Base-by-base conservation (phyloP, 2,113 vertebrate genomes). In the Bos indicus region DNA sequence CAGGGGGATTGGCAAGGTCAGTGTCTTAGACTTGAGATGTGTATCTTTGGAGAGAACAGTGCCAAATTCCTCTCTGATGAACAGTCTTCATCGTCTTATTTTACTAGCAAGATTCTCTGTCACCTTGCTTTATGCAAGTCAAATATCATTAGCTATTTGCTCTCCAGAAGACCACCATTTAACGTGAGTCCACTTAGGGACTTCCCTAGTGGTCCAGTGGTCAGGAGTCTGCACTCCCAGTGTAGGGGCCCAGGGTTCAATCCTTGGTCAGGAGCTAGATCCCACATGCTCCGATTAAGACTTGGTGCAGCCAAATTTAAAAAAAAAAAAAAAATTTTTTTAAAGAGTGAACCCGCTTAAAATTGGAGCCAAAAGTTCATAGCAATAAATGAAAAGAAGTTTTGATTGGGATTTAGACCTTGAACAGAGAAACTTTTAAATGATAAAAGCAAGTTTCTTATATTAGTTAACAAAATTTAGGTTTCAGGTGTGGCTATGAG, bases 21-120 rank as follows among this genome's bases (percentile, higher is more conserved):
- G 4, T 7, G 7, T 74, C 36, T 48, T 25, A 51, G 7, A 26
- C 25, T 16, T 7, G 33, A 43, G 71, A 43, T 51, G 21, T 13
- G 2, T 25, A 40, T 28, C 28, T 64, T 21, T 36, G 33, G 25
- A 40, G 77, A 80, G 21, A 21, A 60, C 0, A 0, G 25, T 9
- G 8, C 21, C 56, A 16, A 36, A 17, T 23, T 33, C 80, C 33
- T 25, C 74, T n/a, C 33, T 54, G 52, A 57, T 0, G 3, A 54
- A 25, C 52, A 1, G 0, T 6, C 25, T 62, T n/a, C 82, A 23
- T 40, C 46, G 0, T 51, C 33, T 28, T 14, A 13, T 15, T 71
- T 74, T 15, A 48, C 5, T 54, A 56, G 26, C 0, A 0, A 15
- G 48, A 28, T 21, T 23, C 57, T 51, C 28, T 40, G 17, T 62